phyloP scores from a whole-genome alignment of 2,888 invertebrate genomes.

The Andricus quercusramuli region DNA sequence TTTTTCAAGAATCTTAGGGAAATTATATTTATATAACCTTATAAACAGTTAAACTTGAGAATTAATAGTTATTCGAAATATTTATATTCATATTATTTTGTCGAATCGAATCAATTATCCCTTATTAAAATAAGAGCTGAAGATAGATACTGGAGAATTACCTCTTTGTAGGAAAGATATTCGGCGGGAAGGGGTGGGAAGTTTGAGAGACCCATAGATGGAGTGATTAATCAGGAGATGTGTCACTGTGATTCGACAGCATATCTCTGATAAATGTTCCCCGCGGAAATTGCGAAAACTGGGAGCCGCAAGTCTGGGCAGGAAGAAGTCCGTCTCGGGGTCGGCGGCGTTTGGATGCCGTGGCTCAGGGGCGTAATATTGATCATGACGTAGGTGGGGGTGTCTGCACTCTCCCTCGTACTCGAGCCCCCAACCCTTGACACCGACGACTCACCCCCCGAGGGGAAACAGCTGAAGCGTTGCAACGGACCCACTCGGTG shows the following conservation, averaged over 20 bases:
- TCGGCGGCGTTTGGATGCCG: conserved; percentile 75
- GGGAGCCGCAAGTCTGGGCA: conserved; percentile 56
- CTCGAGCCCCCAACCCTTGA: conserved; percentile 56
- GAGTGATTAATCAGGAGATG: conserved; percentile 30
- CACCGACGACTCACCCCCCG: conserved; percentile 44
- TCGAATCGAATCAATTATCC: too few relatives aligned
- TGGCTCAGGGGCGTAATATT: conserved; percentile 76
- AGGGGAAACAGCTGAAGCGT: conserved; percentile 66
- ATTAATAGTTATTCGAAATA: too few relatives aligned
- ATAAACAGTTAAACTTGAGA: too few relatives aligned
- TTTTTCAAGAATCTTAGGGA: too few relatives aligned
- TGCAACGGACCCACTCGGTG: conserved; percentile 69
- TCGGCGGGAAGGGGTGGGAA: not conserved
- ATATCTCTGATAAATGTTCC: conserved; percentile 36
- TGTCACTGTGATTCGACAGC: conserved; percentile 8
- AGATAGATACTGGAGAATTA: too few relatives aligned
- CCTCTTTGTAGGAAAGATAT: not conserved
- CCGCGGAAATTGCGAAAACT: conserved; percentile 52
- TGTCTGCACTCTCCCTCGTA: conserved; percentile 73
- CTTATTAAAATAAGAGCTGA: too few relatives aligned
- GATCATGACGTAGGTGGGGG: conserved; percentile 75
- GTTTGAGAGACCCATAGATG: conserved; percentile 36
- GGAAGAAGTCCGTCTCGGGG: conserved; percentile 75
- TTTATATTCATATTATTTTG: too few relatives aligned
- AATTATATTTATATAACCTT: too few relatives aligned